Evolutionary conservation across 2,113 vertebrate genomes (phyloP).

Genomic region (Onychostoma macrolepis): DNA sequence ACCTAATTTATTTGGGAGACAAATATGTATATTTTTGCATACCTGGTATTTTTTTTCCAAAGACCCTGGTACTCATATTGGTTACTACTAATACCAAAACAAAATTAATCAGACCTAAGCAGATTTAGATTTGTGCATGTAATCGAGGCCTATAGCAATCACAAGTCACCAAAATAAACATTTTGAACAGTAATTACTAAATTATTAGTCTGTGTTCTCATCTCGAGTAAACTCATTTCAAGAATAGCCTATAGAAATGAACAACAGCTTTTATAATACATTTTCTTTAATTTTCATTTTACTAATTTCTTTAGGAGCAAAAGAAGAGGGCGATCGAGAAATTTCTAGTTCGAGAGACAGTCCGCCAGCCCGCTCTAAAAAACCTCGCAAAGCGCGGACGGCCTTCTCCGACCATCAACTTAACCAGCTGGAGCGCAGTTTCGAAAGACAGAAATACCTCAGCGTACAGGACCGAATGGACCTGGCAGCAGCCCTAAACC

Average conservation of each 20-base stretch:
- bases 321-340: conserved; percentile 95
- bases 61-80: not conserved
- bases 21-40: conserved; percentile 61
- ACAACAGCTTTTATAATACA: not conserved
- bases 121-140: not conserved
- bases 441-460: conserved; percentile 97
- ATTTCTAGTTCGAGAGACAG: conserved; percentile 97
- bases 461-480: conserved; percentile 99
- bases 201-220: not conserved
- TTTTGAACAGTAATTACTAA: not conserved
- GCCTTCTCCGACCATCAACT: conserved; percentile 98
- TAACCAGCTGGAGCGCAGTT: conserved; percentile 96
- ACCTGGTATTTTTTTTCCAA: conserved; percentile 44
- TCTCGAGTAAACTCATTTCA: not conserved
- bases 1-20: conserved; percentile 45
- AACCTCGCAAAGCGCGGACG: conserved; percentile 95
- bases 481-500: conserved; percentile 92
- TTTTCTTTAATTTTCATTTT: not conserved
- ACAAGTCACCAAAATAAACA: not conserved
- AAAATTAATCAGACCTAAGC: not conserved
- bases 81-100: not conserved
- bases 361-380: conserved; percentile 91
- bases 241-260: not conserved
- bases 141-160: not conserved
- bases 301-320: conserved; percentile 78